Conservation (phyloP, 64 coral and sea anemone species). For the Pocillopora verrucosa region DNA sequence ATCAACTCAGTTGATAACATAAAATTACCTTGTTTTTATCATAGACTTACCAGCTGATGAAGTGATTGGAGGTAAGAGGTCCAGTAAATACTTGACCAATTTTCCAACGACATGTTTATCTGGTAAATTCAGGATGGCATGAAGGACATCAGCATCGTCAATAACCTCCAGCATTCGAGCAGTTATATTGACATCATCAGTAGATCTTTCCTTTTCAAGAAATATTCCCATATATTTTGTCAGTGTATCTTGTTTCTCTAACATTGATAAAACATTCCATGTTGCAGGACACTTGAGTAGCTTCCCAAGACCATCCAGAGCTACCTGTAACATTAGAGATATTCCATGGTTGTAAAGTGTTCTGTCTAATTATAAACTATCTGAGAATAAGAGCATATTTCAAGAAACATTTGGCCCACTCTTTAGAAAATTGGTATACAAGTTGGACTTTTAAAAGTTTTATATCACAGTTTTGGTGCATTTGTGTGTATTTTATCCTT, state of each 20-base stretch:
- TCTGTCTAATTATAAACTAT: no score
- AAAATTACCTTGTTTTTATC: background rate
- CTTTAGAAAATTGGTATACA: no score
- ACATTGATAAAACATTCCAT: slow-evolving; percentile 31
- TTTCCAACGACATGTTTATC: slow-evolving; percentile 18
- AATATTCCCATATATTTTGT: slow-evolving; percentile 40
- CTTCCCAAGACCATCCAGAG: background rate
- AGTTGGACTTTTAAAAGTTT: no score
- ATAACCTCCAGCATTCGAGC: slow-evolving; percentile 61
- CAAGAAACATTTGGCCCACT: no score
- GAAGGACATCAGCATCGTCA: slow-evolving; percentile 34
- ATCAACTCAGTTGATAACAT: no score
- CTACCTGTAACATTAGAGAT: slow-evolving; percentile 1
- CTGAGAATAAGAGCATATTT: no score
- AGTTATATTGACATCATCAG: slow-evolving; percentile 10
- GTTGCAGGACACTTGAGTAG: slow-evolving; percentile 25
- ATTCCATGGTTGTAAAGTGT: background rate
- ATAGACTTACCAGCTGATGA: slow-evolving; percentile 37
- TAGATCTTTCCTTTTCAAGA: background rate
- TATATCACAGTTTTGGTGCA: no score
- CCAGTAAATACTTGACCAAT: slow-evolving; percentile 34
- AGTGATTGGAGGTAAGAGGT: slow-evolving; percentile 53
- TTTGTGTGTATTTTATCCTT: no score
- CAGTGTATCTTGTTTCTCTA: slow-evolving; percentile 21
- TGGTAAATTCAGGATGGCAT: slow-evolving; percentile 39